Base-by-base conservation (phyloP, 1,140 invertebrate genomes). In the Samia ricini region DNA sequence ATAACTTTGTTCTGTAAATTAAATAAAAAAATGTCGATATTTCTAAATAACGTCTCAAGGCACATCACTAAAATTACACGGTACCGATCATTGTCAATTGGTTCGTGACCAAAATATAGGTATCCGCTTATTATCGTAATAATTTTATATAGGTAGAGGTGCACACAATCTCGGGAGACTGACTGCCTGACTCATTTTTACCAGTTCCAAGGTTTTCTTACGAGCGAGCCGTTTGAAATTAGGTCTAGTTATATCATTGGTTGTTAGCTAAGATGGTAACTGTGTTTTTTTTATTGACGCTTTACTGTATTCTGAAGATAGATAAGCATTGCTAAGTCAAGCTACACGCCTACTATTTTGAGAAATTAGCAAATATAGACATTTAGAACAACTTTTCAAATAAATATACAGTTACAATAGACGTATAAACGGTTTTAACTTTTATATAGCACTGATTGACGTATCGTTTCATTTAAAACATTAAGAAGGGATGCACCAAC, bases 61-160 rank as follows among this genome's bases (percentile, higher is more conserved):
- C 1, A 26, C 56, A 66, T 66, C 80, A 69, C 78, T 85, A 71
- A 36, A 18, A 63, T 64, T 66, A 70, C 74, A 50, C 76, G 55
- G 76, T 76, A 79, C 81, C 83, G 85, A 89, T 89, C 85, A 87
- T 83, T 89, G 85, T 85, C 87, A 89, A 89, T 90, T 85, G 82
- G 77, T 82, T 90, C 87, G 87, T 90, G 87, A 90, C 85, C 79
- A 83, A 88, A 90, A 88, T 83, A 71, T 86, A 85, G 76, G 81
- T 90, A 90, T 88, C 85, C 79, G 77, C 80, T 88, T 90, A 90
- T 90, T 89, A 89, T 89, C 83, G 83, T 81, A 86, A 88, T 85
- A 87, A 89, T 88, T 88, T 87, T 79, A 80, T 82, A 76, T 70
- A n/a, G n/a, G n/a, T n/a, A n/a, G n/a, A n/a, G n/a, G n/a, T n/a